Evolutionary conservation across 1,140 invertebrate species (phyloP), one percentile per base, ranked within the genome.

Genomic region (Neodiprion fabricii): DNA sequence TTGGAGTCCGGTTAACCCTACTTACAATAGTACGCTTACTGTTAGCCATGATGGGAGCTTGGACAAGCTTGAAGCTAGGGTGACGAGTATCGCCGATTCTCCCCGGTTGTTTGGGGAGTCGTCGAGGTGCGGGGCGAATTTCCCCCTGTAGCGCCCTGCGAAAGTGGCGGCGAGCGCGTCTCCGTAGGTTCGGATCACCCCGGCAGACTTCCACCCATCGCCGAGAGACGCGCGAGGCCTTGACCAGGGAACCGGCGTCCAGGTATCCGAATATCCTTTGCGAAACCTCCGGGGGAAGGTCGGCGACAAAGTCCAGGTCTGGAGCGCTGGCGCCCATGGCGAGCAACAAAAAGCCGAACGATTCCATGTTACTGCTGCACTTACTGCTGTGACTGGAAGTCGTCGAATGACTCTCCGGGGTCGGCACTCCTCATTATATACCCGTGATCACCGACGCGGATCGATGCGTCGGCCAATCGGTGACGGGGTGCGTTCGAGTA

Each of bases 201-300:
- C 40, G 17, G 67, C 67, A 69, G 67, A 11, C 67, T 12, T 11
- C 67, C 40, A 69, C 8, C 67, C 67, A 69, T 7, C 40, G 9
- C 5, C 67, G 11, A 11, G 67, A 69, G 17, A 69, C 67, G 17
- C 40, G 67, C 11, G 67, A 11, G 17, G 67, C 67, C 7, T 5
- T 23, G 4, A 69, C 10, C 14, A 69, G 40, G 14, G 67, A 69
- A 14, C 11, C 67, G 21, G 40, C 21, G 67, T 69, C 67, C 14
- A 69, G 67, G 40, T 69, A 12, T 14, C 67, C 67, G 67, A 69
- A 47, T 69, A 69, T 69, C 67, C 17, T 11, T 21, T 69, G 67
- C 17, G 67, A 21, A 7, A 69, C 67, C 9, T 69, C 67, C 11
- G 40, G 21, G 3, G 67, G 67, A 69, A 69, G 67, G 67, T 69